phyloP scores from a whole-genome alignment of 2,888 invertebrate species.

The Amphipoea oculea region DNA sequence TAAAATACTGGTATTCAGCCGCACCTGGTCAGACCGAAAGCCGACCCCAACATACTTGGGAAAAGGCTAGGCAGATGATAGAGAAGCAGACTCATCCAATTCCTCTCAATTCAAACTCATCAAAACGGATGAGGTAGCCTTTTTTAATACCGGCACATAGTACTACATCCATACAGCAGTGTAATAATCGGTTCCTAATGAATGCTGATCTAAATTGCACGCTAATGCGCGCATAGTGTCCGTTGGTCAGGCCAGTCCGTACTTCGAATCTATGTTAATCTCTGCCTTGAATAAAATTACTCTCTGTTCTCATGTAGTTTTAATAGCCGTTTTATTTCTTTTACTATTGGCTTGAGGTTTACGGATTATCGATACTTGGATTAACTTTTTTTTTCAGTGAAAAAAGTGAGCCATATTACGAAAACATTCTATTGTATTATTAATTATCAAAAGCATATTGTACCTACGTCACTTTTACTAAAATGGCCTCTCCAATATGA shows the following conservation, averaged over 20 bases:
- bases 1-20: no score
- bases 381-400: not conserved
- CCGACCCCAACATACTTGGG: no score
- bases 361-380: not conserved
- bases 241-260: slow-evolving; percentile 21
- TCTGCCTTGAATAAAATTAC: slow-evolving; percentile 45
- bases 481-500: no score
- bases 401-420: no score
- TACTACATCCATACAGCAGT: not conserved
- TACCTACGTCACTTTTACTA: no score
- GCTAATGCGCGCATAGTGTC: slow-evolving; percentile 33
- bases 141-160: not conserved
- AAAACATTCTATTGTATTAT: no score
- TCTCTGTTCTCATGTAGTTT: slow-evolving; percentile 25
- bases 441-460: no score
- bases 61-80: no score
- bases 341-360: not conserved
- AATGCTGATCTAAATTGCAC: slow-evolving; percentile 41
- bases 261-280: slow-evolving; percentile 49
- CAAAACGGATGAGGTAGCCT: not conserved
- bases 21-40: no score
- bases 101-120: no score
- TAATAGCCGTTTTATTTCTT: slow-evolving; percentile 8
- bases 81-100: no score
- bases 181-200: slow-evolving; percentile 26